These are phyloP conservation scores for Coptodon bakossiorum DNA, from an alignment of 2,113 vertebrate species.

Conservation along the genomic window DNA sequence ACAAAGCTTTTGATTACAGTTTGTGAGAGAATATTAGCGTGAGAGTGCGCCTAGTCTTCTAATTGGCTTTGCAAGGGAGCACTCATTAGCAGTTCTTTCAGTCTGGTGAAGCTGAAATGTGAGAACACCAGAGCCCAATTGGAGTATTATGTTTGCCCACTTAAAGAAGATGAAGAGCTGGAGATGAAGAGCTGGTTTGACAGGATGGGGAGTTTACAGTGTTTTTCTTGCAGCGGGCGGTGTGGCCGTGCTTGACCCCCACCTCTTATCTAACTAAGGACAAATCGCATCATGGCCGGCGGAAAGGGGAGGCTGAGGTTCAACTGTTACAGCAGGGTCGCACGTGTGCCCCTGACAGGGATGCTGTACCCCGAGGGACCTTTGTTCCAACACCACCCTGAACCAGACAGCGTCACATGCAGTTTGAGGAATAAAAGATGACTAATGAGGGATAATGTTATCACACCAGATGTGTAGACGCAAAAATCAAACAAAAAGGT, in stretches of 20 bases:
- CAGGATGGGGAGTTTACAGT: background rate
- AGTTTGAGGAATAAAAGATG: background rate
- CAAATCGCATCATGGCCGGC: background rate
- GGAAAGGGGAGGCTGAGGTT: background rate
- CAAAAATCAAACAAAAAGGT: background rate
- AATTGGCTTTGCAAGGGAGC: background rate
- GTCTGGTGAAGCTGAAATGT: background rate
- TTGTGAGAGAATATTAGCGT: background rate
- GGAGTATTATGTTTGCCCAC: background rate
- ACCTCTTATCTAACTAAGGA: conserved; percentile 27
- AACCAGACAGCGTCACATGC: background rate
- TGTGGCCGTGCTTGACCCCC: background rate
- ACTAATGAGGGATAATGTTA: background rate
- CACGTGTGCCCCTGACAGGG: background rate
- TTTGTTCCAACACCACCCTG: background rate
- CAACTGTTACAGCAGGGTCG: background rate
- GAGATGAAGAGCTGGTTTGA: background rate
- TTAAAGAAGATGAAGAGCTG: background rate
- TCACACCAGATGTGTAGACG: background rate
- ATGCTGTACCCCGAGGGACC: background rate
- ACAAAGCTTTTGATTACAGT: background rate
- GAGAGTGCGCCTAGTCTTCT: background rate
- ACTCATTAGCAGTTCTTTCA: conserved; percentile 9
- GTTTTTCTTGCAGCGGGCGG: background rate
- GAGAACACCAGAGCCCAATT: background rate